phyloP scores from a whole-genome alignment of 2,113 vertebrate genomes.

The Ceyx cyanopectus region DNA sequence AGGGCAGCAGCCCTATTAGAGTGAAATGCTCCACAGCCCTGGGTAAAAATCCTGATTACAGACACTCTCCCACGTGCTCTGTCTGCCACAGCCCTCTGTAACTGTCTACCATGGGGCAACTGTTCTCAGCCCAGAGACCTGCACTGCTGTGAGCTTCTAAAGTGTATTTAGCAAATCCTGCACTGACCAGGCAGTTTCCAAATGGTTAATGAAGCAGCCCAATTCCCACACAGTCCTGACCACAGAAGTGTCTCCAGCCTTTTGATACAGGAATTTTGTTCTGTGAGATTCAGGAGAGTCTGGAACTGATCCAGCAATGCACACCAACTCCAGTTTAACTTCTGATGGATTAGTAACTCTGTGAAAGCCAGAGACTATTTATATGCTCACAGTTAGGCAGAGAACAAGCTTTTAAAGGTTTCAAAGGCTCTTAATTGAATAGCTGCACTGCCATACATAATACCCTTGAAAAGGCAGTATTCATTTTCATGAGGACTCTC shows the following conservation, averaged over 20 bases:
- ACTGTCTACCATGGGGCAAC: not conserved
- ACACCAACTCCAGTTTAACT: not conserved
- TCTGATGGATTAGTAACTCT: not conserved
- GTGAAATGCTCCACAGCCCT: not conserved
- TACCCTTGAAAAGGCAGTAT: not conserved
- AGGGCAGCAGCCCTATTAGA: not conserved
- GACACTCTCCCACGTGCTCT: not conserved
- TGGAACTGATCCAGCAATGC: not conserved
- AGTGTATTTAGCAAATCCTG: not conserved
- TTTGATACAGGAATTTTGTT: not conserved
- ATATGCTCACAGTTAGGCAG: not conserved
- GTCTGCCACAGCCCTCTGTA: too few species aligned
- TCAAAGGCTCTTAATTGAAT: conserved; percentile 40
- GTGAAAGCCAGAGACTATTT: conserved; percentile 16
- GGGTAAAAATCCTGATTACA: not conserved
- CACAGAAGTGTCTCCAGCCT: not conserved
- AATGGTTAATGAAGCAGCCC: not conserved
- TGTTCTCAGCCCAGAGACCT: not conserved
- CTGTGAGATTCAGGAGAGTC: not conserved
- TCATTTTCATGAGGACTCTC: conserved; percentile 11
- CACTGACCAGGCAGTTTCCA: not conserved
- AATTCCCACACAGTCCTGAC: not conserved
- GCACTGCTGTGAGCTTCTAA: not conserved
- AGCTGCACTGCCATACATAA: not conserved
- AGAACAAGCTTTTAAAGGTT: conserved; percentile 24